Evolutionary conservation across 2,113 vertebrate species (phyloP).

Genomic region (Naja naja): DNA sequence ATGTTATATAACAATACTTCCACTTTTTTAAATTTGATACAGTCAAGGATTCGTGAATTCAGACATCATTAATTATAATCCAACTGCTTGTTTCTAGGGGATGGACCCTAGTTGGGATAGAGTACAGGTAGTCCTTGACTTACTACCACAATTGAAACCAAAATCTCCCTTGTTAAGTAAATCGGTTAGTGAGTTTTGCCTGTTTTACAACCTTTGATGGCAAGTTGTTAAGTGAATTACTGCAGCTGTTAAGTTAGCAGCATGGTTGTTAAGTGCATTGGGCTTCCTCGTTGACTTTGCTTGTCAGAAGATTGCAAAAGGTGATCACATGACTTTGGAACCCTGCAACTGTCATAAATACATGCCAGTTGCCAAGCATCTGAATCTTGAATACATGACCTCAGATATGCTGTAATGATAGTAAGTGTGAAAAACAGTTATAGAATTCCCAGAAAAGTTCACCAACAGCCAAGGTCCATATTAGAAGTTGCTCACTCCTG

Average conservation of each 20-base stretch:
- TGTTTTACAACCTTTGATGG: not conserved
- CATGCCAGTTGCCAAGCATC: not conserved
- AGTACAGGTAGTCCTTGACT: not conserved
- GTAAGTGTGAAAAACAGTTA: not conserved
- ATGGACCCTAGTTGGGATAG: not conserved
- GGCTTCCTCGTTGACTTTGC: not conserved
- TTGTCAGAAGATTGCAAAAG: not conserved
- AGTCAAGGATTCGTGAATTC: not conserved
- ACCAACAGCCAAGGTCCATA: not conserved
- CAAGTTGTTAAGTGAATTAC: not conserved
- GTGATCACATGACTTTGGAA: not conserved
- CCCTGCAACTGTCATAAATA: not conserved
- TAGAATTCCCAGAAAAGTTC: not conserved
- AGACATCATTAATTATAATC: not conserved
- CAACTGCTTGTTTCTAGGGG: not conserved
- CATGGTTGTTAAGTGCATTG: not conserved
- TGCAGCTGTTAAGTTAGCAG: not conserved
- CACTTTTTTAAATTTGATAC: not conserved
- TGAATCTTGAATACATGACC: not conserved
- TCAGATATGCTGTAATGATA: not conserved
- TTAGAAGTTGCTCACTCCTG: not conserved
- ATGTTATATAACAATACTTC: not conserved
- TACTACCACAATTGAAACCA: not conserved
- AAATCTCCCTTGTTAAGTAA: not conserved
- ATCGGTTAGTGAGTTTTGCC: not conserved